A percentile compares a stretch with the other conserved stretches of the same genome.
Evolutionary conservation across 1,140 invertebrate species (phyloP).

Genomic region (Drosophila seguyi): DNA sequence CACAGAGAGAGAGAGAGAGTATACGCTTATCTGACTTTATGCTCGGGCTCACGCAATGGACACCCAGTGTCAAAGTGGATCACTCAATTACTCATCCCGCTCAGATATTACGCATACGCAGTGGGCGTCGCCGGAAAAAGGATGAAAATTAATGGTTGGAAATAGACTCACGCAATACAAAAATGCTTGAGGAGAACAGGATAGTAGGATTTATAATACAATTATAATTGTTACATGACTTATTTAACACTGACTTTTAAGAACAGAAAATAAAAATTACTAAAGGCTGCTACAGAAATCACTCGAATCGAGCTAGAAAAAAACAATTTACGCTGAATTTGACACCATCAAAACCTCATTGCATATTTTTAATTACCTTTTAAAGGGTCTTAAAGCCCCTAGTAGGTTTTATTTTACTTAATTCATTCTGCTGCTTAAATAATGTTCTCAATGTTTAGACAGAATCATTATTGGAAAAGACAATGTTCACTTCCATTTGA

Average conservation of each 20-base stretch:
- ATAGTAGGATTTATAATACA: not conserved
- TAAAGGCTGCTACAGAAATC: not conserved
- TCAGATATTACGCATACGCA: slow-evolving; percentile 53
- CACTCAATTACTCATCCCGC: slow-evolving; percentile 62
- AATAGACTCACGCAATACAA: slow-evolving; percentile 5
- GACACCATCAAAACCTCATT: not conserved
- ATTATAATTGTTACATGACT: not conserved
- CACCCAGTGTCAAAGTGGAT: slow-evolving; percentile 43
- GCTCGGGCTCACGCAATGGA: slow-evolving; percentile 47
- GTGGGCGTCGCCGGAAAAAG: slow-evolving; percentile 14
- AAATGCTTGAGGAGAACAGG: not conserved
- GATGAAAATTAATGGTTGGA: slow-evolving; percentile 31
- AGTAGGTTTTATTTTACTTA: not conserved
- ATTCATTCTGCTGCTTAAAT: no score
- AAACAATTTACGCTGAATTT: not conserved
- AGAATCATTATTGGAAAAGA: not conserved
- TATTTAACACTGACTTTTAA: not conserved
- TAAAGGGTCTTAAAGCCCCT: no score
- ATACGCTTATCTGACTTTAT: slow-evolving; percentile 36
- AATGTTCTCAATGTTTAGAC: no score
- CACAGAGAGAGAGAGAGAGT: slow-evolving; percentile 11
- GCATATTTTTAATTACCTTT: not conserved
- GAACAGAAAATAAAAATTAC: not conserved
- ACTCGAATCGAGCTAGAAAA: no score
- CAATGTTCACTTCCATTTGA: slow-evolving; percentile 10